A percentile compares a stretch with the other conserved stretches of the same genome.
phyloP scores from a whole-genome alignment of 2,888 invertebrate species.

The Spilarctia lutea region DNA sequence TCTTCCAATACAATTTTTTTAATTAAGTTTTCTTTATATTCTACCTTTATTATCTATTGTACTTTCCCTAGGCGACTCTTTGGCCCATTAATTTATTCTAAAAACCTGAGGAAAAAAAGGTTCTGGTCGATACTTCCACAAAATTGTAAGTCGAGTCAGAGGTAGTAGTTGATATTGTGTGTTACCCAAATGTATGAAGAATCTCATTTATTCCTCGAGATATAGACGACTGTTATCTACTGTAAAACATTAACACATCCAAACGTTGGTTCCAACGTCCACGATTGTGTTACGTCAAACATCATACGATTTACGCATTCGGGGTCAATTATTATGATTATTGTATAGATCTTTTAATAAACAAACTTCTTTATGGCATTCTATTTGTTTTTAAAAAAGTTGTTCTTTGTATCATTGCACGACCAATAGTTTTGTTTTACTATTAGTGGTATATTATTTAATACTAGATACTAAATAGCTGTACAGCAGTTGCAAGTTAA shows the following conservation, averaged over 20 bases:
- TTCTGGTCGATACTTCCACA: not conserved
- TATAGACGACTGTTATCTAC: not conserved
- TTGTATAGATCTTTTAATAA: constrained; percentile 37
- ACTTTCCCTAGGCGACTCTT: not conserved
- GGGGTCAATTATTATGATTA: constrained; percentile 50
- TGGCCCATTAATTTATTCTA: not conserved
- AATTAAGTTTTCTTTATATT: not conserved
- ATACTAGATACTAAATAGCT: no score
- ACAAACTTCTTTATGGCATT: constrained; percentile 37
- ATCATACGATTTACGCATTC: constrained; percentile 52
- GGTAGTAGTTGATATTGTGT: not conserved
- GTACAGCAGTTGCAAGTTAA: not conserved
- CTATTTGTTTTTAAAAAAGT: constrained; percentile 11
- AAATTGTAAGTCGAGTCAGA: not conserved
- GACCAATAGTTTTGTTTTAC: not conserved
- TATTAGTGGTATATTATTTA: not conserved
- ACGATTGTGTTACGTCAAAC: constrained; percentile 52
- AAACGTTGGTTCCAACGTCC: constrained; percentile 37
- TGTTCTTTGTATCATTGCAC: constrained; percentile 14
- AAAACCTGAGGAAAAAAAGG: not conserved
- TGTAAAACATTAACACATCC: constrained; percentile 15
- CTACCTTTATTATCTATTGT: not conserved
- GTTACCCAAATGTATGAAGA: not conserved
- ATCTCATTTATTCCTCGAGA: not conserved
- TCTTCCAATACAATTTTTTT: constrained; percentile 1